A percentile compares a stretch with the other conserved stretches of the same genome.
Conservation (phyloP, 2,113 vertebrate genomes). For the Cynocephalus volans region DNA sequence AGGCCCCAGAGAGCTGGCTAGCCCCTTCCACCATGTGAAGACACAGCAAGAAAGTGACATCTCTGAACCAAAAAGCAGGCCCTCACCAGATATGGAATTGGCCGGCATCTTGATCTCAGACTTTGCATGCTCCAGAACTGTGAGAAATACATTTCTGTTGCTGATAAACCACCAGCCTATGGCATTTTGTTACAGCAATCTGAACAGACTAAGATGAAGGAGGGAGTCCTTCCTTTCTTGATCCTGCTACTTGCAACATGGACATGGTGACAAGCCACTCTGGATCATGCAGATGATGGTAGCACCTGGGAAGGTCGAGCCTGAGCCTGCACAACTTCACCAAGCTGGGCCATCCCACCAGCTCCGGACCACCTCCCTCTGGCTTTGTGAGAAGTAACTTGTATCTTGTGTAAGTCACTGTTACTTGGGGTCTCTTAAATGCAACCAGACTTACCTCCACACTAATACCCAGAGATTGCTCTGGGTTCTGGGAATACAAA, state of each 20-base stretch:
- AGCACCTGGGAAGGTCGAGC: neutral
- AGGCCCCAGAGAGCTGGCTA: too few species aligned
- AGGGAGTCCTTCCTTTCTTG: neutral
- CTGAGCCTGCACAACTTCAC: neutral
- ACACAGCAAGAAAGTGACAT: too few species aligned
- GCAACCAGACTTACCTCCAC: neutral
- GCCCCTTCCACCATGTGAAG: too few species aligned
- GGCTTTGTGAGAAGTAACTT: neutral
- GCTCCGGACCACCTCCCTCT: neutral
- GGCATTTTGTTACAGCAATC: too few species aligned
- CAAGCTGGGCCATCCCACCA: neutral
- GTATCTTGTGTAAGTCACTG: neutral
- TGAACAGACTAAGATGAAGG: neutral
- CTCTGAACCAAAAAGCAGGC: too few species aligned
- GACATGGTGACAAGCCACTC: neutral
- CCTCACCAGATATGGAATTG: too few species aligned
- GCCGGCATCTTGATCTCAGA: too few species aligned
- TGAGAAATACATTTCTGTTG: too few species aligned
- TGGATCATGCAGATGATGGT: neutral
- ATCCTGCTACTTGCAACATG: neutral
- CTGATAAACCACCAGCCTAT: neutral
- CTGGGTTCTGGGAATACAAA: neutral
- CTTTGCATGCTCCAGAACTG: too few species aligned
- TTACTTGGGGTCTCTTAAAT: neutral
- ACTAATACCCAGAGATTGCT: neutral